phyloP scores from a whole-genome alignment of 2,797 vertebrate genomes.

The Muscicapa comitata region DNA sequence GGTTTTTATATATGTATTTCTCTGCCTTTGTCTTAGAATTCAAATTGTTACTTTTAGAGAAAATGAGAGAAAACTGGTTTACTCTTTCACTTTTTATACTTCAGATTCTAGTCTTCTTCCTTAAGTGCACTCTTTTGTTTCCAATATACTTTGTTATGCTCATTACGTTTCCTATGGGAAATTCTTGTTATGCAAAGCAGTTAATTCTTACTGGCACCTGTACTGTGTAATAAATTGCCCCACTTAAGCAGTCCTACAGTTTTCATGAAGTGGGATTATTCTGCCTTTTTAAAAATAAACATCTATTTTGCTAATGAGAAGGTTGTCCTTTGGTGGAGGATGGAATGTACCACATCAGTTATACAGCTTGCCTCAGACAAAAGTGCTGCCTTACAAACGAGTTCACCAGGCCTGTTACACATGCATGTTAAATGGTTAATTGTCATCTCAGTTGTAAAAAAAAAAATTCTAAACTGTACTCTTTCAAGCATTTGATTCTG shows the following conservation, averaged over 20 bases:
- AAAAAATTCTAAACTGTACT: not conserved
- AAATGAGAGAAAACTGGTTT: not conserved
- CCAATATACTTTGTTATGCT: not conserved
- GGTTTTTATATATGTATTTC: not conserved
- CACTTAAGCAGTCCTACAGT: not conserved
- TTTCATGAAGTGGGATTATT: not conserved
- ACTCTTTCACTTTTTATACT: not conserved
- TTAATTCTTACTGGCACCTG: not conserved
- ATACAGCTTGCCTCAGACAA: not conserved
- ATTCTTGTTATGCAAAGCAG: conserved; percentile 29
- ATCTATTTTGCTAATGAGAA: not conserved
- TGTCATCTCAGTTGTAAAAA: not conserved
- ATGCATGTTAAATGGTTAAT: not conserved
- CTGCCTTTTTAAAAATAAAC: not conserved
- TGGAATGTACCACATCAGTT: not conserved
- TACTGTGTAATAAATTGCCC: not conserved
- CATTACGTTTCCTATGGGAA: not conserved
- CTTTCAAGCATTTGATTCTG: not conserved
- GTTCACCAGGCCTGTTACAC: not conserved
- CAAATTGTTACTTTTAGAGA: not conserved
- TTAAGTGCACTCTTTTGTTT: not conserved
- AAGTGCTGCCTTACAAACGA: not conserved
- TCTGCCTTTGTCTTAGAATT: not conserved
- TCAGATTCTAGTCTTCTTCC: not conserved
- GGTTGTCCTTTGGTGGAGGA: not conserved